Conservation (phyloP, 1,140 invertebrate species). For the Odontomachus brunneus region DNA sequence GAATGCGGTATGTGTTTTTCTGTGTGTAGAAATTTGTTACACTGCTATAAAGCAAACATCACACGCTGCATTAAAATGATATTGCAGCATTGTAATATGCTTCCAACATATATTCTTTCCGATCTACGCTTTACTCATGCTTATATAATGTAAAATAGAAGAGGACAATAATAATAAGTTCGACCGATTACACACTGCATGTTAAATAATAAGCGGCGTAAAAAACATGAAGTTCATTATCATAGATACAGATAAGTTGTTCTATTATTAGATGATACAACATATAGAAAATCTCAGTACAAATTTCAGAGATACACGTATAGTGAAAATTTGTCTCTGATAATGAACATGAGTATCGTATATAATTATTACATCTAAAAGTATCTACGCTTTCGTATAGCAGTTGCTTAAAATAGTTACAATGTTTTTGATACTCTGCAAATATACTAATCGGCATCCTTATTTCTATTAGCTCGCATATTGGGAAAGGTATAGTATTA, state of each 20-base stretch:
- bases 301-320: not conserved
- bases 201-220: constrained; percentile 44
- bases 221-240: constrained; percentile 31
- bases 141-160: constrained; percentile 31
- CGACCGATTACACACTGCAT: constrained; percentile 33
- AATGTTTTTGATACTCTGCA: constrained; percentile 61
- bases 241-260: constrained; percentile 35
- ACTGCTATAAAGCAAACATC: not conserved
- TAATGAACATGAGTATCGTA: constrained; percentile 54
- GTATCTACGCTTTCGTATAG: constrained; percentile 55
- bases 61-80: constrained; percentile 21
- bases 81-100: not conserved
- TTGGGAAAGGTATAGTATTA: constrained; percentile 83
- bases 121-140: constrained; percentile 16
- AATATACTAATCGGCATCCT: constrained; percentile 73
- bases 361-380: constrained; percentile 42
- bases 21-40: not conserved
- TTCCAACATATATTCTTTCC: constrained; percentile 16
- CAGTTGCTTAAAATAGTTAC: constrained; percentile 58
- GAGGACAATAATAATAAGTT: constrained; percentile 1
- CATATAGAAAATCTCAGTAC: not conserved
- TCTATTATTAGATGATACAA: constrained; percentile 2
- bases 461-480: constrained; percentile 84
- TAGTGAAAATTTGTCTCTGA: constrained; percentile 53
- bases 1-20: no score